Evolutionary conservation across 2,113 vertebrate species (phyloP), one percentile per base, ranked within the genome.

Genomic region (Caranx melampygus): DNA sequence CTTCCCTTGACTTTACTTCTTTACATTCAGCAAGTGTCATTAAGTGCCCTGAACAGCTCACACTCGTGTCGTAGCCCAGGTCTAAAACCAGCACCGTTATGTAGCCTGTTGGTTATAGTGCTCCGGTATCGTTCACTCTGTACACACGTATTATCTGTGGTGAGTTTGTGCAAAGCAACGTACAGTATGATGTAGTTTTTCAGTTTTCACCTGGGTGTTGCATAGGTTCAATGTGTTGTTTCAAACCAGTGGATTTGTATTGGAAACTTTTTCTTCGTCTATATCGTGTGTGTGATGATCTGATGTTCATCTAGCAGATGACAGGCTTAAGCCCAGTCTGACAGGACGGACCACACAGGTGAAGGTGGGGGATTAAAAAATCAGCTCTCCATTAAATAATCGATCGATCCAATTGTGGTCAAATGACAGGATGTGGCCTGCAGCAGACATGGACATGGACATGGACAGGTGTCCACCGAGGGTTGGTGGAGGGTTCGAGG

Each of bases 71-170:
- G 63, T 54, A 76, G 67, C 40, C 64, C 75, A 73, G 70, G 62
- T 83, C 54, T 51, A 51, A 66, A 76, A 87, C 86, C 86, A 90
- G 84, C 88, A 78, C 59, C 78, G 64, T 21, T 77, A 69, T 78
- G 89, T 89, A 88, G 85, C 82, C 68, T 45, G 59, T 44, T 9
- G 13, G 45, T 49, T 51, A 47, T 37, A 16, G n/a, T 21, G 61
- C 34, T 42, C 58, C 54, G 47, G 45, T 45, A 2, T 67, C 55
- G 42, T 69, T 31, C 16, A 31, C 16, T 73, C 54, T 71, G 52
- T 55, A 52, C 44, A 49, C 45, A 45, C 13, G 9, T 49, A 34
- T 67, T 49, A 67, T 33, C 69, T 40, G 78, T 75, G 60, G 54
- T 9, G 6, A 57, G 47, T 71, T 61, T 52, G 51, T 73, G 57